These are phyloP conservation scores for Chrysogorgia sp. DNA, from an alignment of 92 coral and sea anemone species.

Conservation along the genomic window DNA sequence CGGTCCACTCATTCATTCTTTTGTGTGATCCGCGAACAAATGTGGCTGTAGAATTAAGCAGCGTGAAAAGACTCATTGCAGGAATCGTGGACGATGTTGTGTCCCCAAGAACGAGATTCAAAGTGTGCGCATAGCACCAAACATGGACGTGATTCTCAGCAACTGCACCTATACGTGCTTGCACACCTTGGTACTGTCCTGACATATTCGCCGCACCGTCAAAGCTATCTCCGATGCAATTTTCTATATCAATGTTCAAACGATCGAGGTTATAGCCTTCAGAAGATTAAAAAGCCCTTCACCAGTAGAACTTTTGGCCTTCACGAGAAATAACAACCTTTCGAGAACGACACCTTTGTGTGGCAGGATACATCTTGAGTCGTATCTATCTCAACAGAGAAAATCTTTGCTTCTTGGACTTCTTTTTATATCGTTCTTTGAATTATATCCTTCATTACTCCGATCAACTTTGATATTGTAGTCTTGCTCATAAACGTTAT, in stretches of 20 bases:
- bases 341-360: not conserved
- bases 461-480: not conserved
- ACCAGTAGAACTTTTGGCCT: conserved; percentile 4
- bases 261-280: not conserved
- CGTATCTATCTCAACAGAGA: conserved; percentile 10
- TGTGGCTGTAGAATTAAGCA: conserved; percentile 6
- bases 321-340: conserved; percentile 6
- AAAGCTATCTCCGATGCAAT: conserved; percentile 5
- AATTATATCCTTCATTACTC: not conserved
- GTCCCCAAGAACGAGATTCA: conserved; percentile 13
- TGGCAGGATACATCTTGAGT: conserved; percentile 14
- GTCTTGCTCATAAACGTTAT: not conserved
- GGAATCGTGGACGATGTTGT: not conserved
- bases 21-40: conserved; percentile 8
- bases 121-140: conserved; percentile 17
- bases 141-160: conserved; percentile 24
- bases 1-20: conserved; percentile 4
- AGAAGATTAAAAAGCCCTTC: conserved; percentile 5
- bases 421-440: not conserved
- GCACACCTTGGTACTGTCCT: conserved; percentile 6
- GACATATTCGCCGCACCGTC: conserved; percentile 10
- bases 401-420: conserved; percentile 2
- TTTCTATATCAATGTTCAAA: conserved; percentile 4
- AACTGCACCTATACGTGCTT: not conserved
- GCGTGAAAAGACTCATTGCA: not conserved